Evolutionary conservation across 2,888 invertebrate species (phyloP).

Genomic region (Dryadula phaetusa): DNA sequence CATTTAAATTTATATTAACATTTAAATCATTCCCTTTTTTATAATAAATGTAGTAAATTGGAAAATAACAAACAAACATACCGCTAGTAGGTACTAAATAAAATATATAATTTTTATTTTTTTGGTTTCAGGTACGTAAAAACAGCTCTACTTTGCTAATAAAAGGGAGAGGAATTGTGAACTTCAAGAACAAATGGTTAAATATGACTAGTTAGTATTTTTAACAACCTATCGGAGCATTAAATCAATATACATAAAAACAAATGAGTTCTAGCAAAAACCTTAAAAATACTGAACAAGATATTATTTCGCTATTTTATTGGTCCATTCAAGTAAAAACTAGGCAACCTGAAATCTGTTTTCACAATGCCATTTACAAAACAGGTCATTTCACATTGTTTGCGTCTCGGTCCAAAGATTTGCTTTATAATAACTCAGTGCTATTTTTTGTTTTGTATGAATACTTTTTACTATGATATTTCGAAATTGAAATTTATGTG

Average conservation of each 20-base stretch:
- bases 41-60: not conserved
- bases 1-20: no score
- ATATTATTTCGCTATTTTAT: slow-evolving; percentile 36
- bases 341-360: slow-evolving; percentile 37
- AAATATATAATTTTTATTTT: not conserved
- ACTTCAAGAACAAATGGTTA: not conserved
- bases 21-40: no score
- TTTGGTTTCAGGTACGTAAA: slow-evolving; percentile 18
- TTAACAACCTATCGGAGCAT: slow-evolving; percentile 25
- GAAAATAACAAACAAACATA: not conserved
- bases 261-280: slow-evolving; percentile 12
- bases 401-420: slow-evolving; percentile 33
- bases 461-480: slow-evolving; percentile 2
- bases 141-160: not conserved
- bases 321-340: slow-evolving; percentile 32
- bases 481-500: not conserved
- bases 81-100: not conserved
- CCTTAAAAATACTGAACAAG: slow-evolving; percentile 1
- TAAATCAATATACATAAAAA: slow-evolving; percentile 20
- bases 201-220: slow-evolving; percentile 12
- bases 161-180: not conserved
- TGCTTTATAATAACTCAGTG: slow-evolving; percentile 21
- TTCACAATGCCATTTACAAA: slow-evolving; percentile 34
- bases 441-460: slow-evolving; percentile 18
- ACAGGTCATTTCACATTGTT: slow-evolving; percentile 35